Percentiles rank a stretch among this genome's conserved stretches.
Conservation (phyloP, 2,797 vertebrate species). For the Oryzias sinensis region DNA sequence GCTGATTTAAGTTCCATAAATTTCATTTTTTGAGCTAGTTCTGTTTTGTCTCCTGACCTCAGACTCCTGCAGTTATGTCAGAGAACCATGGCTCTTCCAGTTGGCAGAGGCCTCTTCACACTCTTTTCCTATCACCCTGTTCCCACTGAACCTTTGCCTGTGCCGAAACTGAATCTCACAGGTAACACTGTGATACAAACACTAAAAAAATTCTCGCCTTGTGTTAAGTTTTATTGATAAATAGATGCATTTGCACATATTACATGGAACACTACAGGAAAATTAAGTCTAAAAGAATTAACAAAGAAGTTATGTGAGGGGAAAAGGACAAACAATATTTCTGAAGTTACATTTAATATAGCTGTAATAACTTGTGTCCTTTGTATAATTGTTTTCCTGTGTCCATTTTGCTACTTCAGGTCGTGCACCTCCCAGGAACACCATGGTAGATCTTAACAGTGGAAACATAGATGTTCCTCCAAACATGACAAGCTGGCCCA, state of each 20-base stretch:
- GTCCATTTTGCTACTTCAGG: constrained; percentile 65
- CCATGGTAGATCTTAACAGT: constrained; percentile 94
- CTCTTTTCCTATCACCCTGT: constrained; percentile 96
- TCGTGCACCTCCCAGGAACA: constrained; percentile 92
- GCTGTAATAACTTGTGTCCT: not conserved
- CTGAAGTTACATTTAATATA: not conserved
- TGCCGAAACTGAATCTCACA: constrained; percentile 95
- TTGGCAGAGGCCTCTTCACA: constrained; percentile 95
- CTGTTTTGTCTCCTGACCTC: not conserved
- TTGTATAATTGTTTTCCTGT: too few species aligned
- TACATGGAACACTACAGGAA: too few species aligned
- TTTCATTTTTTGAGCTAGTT: not conserved
- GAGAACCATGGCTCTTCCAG: constrained; percentile 93
- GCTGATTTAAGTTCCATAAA: not conserved
- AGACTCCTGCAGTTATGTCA: constrained; percentile 91
- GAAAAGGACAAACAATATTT: too few species aligned
- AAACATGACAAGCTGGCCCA: constrained; percentile 98
- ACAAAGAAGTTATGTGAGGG: too few species aligned
- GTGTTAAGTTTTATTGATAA: too few species aligned
- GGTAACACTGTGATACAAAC: constrained; percentile 66
- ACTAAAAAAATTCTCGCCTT: not conserved
- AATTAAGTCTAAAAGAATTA: too few species aligned
- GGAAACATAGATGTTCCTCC: constrained; percentile 97
- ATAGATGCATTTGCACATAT: too few species aligned
- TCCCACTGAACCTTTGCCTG: constrained; percentile 91